phyloP scores from a whole-genome alignment of 2,888 invertebrate genomes.

The Xestia rhomboidea region DNA sequence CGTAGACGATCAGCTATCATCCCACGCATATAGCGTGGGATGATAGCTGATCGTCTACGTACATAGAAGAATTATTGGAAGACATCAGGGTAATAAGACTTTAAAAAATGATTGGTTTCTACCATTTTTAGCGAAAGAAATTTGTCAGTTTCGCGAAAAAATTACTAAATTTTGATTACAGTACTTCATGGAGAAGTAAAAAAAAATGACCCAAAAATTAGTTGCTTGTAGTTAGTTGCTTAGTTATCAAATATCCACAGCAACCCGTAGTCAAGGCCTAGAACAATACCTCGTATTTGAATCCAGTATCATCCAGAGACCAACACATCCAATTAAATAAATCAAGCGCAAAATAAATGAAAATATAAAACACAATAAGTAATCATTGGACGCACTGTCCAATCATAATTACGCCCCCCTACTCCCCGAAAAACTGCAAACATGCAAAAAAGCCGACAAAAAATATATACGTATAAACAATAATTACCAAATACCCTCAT shows the following conservation, averaged over 20 bases:
- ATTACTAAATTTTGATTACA: neutral
- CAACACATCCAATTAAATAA: slow-evolving; percentile 40
- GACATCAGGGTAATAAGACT: neutral
- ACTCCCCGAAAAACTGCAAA: slow-evolving; percentile 64
- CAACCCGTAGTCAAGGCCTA: neutral
- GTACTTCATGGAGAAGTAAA: neutral
- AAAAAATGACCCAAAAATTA: neutral
- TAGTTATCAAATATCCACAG: neutral
- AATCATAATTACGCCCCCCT: slow-evolving; percentile 60
- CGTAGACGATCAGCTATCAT: neutral
- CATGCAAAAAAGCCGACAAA: slow-evolving; percentile 63
- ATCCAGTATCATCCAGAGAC: slow-evolving; percentile 1
- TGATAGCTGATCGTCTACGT: too few species aligned
- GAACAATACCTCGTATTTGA: neutral
- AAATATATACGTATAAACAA: slow-evolving; percentile 80
- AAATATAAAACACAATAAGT: slow-evolving; percentile 57
- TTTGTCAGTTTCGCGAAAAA: neutral
- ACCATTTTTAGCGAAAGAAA: neutral
- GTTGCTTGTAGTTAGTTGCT: neutral
- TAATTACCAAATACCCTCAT: slow-evolving; percentile 87
- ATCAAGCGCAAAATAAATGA: slow-evolving; percentile 53
- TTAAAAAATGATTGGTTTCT: neutral
- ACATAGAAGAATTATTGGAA: neutral
- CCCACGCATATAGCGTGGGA: neutral
- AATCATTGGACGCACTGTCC: slow-evolving; percentile 62